phyloP scores from a whole-genome alignment of 2,888 invertebrate species.

The Ophonus ardosiacus region DNA sequence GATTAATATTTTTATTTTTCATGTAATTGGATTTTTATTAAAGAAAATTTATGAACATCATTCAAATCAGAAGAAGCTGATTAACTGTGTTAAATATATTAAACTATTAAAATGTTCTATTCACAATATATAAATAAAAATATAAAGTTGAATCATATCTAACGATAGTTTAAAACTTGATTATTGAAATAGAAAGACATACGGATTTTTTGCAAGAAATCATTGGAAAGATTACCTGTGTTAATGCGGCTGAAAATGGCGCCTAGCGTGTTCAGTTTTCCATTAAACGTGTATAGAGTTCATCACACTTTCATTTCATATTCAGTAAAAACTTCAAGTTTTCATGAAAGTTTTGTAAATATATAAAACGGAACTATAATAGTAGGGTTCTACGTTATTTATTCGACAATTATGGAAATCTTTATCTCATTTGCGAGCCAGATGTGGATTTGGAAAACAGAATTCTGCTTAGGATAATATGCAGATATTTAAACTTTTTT shows the following conservation, averaged over 20 bases:
- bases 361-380: conserved; percentile 8
- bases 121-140: no score
- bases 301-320: neutral
- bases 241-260: neutral
- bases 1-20: no score
- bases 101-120: no score
- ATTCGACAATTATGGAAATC: conserved; percentile 38
- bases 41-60: no score
- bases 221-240: no score
- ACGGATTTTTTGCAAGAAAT: no score
- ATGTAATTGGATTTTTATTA: no score
- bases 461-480: neutral
- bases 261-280: neutral
- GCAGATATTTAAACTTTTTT: conserved; percentile 35
- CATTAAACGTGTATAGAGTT: neutral
- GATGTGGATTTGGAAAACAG: conserved; percentile 17
- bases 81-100: no score
- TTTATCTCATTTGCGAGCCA: conserved; percentile 21
- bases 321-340: neutral
- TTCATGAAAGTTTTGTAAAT: conserved; percentile 24
- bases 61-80: no score
- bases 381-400: conserved; percentile 3
- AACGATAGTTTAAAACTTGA: no score
- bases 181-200: no score
- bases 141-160: no score